These are phyloP conservation scores for Euzetes globulus DNA, from an alignment of 2,888 invertebrate genomes.

Conservation along the genomic window DNA sequence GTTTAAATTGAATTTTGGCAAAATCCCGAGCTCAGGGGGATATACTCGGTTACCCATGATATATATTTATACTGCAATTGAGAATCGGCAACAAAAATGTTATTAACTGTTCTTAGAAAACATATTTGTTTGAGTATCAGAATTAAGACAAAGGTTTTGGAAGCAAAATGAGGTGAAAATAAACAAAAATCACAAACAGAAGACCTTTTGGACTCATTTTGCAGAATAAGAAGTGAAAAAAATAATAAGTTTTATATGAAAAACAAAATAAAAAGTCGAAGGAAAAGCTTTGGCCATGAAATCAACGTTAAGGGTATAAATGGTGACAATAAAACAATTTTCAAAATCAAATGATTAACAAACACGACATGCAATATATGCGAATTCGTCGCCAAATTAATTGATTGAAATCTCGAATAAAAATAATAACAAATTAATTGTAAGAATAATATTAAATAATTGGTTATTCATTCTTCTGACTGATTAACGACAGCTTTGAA, in stretches of 20 bases:
- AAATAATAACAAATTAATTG: background rate
- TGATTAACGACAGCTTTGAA: background rate
- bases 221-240: background rate
- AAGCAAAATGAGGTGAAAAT: background rate
- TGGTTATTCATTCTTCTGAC: background rate
- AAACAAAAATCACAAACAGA: background rate
- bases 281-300: background rate
- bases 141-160: background rate
- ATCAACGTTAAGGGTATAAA: background rate
- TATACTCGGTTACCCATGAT: no score
- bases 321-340: background rate
- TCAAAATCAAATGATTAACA: background rate
- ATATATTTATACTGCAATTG: no score
- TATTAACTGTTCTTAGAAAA: no score
- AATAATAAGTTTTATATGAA: background rate
- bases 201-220: slow-evolving; percentile 7
- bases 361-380: background rate
- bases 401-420: background rate
- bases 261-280: background rate
- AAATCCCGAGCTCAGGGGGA: no score
- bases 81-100: no score
- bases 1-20: no score
- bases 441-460: background rate
- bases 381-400: background rate
- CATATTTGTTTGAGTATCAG: background rate